Evolutionary conservation across 1,140 invertebrate species (phyloP), one percentile per base, ranked within the genome.

Genomic region (Cydia pomonella): DNA sequence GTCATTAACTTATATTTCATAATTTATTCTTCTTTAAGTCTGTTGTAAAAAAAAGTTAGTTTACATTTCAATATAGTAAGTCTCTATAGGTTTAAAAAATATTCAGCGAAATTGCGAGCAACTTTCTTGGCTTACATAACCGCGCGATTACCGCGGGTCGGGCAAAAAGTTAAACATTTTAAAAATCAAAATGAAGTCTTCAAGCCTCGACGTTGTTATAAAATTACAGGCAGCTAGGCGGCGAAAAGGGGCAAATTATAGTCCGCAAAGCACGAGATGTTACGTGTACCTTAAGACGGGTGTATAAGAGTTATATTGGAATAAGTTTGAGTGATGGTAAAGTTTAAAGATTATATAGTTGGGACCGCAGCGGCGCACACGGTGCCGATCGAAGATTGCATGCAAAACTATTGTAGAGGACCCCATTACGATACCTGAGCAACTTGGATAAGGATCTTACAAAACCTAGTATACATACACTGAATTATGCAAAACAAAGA

Each of bases 201-300:
- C 78, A 84, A 83, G 76, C 78, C 69, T 74, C 25, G 71, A 78
- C 72, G 78, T 85, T 81, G 82, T 85, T 87, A 80, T 78, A 79
- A 89, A 89, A 91, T 87, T 86, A 87, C 82, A 82, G 80, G 82
- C 83, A 85, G 81, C 85, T 87, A 87, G 84, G 82, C 83, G 81
- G 82, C 78, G 81, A 87, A 87, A 86, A 86, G 80, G 86, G 87
- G 86, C 79, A 91, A 92, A 91, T 91, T 92, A 90, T 86, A 90
- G 87, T 87, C 74, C 62, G 21, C 53, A 59, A 12, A 23, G 21
- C 18, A n/a, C 21, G 53, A 25, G 21, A 23, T 23, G 21, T 9
- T 59, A 7, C 0, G 10, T 59, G 53, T 0, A 12, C 53, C 21
- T 59, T 59, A 21, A 10, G 18, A 12, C 21, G 12, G n/a, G 23